Evolutionary conservation across 2,113 vertebrate genomes (phyloP).

Genomic region (Symphodus melops): DNA sequence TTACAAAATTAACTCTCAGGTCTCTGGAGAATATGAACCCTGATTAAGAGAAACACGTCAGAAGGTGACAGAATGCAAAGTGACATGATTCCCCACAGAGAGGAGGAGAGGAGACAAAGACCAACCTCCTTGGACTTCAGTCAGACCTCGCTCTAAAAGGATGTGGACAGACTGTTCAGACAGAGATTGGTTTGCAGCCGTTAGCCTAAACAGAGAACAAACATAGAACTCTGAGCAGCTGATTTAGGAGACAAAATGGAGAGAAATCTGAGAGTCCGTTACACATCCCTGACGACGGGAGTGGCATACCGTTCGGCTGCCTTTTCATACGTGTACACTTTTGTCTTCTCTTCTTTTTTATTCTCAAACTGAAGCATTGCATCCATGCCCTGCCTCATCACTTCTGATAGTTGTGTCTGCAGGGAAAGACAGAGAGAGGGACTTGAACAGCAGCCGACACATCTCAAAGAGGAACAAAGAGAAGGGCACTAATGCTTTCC

Average conservation of each 20-base stretch:
- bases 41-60: slow-evolving; percentile 48
- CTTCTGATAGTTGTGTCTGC: slow-evolving; percentile 50
- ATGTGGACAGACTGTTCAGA: slow-evolving; percentile 79
- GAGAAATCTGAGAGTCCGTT: neutral
- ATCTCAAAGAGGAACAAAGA: neutral
- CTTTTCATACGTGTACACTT: slow-evolving; percentile 76
- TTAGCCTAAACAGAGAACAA: slow-evolving; percentile 75
- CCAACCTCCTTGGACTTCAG: slow-evolving; percentile 81
- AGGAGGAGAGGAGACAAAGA: slow-evolving; percentile 13
- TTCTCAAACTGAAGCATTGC: slow-evolving; percentile 75
- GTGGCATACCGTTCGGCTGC: slow-evolving; percentile 76
- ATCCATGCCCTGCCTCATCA: slow-evolving; percentile 75
- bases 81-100: slow-evolving; percentile 15
- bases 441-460: slow-evolving; percentile 25
- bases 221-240: neutral
- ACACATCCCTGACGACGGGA: neutral
- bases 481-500: too few species aligned
- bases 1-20: slow-evolving; percentile 75
- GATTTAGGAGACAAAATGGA: neutral
- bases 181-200: slow-evolving; percentile 80
- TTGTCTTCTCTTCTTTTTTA: slow-evolving; percentile 63
- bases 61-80: slow-evolving; percentile 11
- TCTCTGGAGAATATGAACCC: slow-evolving; percentile 81
- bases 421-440: neutral
- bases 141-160: slow-evolving; percentile 86